A percentile compares a stretch with the other conserved stretches of the same genome.
Evolutionary conservation across 2,113 vertebrate genomes (phyloP).

Genomic region (Leucopsar rothschildi): DNA sequence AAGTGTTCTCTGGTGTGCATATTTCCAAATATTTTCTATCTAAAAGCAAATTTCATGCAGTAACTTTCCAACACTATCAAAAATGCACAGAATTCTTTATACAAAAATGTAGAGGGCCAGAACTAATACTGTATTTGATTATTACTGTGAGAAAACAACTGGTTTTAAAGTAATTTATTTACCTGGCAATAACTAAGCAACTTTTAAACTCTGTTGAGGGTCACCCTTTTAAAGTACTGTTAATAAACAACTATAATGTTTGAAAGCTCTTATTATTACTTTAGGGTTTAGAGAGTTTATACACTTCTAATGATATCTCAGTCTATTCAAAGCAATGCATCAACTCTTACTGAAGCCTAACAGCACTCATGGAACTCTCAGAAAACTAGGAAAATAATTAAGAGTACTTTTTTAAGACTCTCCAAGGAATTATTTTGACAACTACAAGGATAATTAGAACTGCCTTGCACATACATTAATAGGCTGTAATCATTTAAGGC

Average conservation of each 20-base stretch:
- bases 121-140: neutral
- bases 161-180: neutral
- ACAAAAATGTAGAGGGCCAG: neutral
- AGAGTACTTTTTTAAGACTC: neutral
- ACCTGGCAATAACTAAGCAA: neutral
- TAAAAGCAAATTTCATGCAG: neutral
- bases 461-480: neutral
- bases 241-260: neutral
- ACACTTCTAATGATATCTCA: neutral
- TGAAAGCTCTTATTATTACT: neutral
- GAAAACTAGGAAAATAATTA: neutral
- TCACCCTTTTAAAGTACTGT: neutral
- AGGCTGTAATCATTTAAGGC: neutral
- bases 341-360: neutral
- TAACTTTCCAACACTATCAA: neutral
- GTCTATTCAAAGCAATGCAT: neutral
- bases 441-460: neutral
- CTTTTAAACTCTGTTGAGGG: neutral
- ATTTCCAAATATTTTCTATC: neutral
- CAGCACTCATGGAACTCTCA: neutral
- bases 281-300: neutral
- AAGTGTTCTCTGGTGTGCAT: neutral
- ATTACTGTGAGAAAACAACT: neutral
- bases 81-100: neutral
- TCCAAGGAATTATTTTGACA: neutral